Conservation (phyloP, 2,113 vertebrate species). For the Chionis minor region DNA sequence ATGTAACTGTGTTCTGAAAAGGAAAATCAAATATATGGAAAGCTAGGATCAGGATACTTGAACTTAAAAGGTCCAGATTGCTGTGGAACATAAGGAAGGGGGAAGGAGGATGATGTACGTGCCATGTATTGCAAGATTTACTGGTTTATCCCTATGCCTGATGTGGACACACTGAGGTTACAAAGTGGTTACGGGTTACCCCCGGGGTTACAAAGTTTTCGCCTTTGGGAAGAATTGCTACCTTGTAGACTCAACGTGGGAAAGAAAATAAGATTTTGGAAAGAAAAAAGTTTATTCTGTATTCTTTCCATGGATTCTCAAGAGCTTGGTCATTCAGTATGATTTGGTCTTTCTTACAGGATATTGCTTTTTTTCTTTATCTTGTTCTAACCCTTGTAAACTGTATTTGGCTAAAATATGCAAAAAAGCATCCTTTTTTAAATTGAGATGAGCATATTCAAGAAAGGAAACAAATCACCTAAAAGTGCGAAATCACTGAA, state of each 20-base stretch:
- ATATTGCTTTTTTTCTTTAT: background rate
- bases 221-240: background rate
- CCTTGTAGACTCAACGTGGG: background rate
- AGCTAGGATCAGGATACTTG: background rate
- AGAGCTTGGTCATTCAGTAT: background rate
- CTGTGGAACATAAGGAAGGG: background rate
- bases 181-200: background rate
- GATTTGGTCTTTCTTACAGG: background rate
- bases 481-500: background rate
- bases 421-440: background rate
- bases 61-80: background rate
- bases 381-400: background rate
- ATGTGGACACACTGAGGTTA: too few species aligned
- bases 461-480: background rate
- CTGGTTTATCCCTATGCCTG: background rate
- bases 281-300: background rate
- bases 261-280: background rate
- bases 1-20: background rate
- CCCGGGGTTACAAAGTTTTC: background rate
- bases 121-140: background rate
- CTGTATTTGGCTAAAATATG: background rate
- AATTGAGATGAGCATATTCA: background rate
- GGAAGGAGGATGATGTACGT: accelerated
- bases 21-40: background rate
- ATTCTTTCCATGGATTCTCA: background rate